These are phyloP conservation scores for Rallus crepitans DNA, from an alignment of 2,797 vertebrate species.

Conservation along the genomic window DNA sequence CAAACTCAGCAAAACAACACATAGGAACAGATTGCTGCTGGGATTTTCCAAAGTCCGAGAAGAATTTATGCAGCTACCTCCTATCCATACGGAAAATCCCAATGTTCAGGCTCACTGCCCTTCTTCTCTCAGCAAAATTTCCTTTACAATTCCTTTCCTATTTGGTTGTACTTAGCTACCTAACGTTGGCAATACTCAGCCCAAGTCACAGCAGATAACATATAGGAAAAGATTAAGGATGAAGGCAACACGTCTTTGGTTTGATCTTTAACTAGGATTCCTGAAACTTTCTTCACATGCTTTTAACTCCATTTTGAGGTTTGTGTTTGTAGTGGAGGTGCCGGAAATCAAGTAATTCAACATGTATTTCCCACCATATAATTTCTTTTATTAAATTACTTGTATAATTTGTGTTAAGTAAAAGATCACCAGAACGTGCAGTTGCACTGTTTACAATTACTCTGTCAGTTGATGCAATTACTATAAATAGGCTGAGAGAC, in stretches of 20 bases:
- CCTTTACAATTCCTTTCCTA: background rate
- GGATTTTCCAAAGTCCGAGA: background rate
- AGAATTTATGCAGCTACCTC: background rate
- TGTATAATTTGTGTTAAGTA: slow-evolving; percentile 69
- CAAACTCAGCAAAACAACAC: background rate
- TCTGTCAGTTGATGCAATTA: slow-evolving; percentile 75
- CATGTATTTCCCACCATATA: slow-evolving; percentile 69
- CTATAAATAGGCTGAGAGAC: slow-evolving; percentile 76
- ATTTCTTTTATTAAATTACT: slow-evolving; percentile 74
- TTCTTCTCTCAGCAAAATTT: background rate
- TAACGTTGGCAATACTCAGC: background rate
- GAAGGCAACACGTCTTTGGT: background rate
- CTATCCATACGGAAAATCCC: background rate
- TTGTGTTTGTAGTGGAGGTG: background rate
- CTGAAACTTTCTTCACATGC: slow-evolving; percentile 13
- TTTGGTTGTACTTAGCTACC: background rate
- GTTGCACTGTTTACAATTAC: slow-evolving; percentile 76
- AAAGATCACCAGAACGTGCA: slow-evolving; percentile 71
- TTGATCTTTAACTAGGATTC: slow-evolving; percentile 26
- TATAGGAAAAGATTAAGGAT: background rate
- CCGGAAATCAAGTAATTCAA: slow-evolving; percentile 61
- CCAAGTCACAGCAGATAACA: background rate
- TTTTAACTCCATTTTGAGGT: slow-evolving; percentile 51
- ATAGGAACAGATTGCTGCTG: background rate
- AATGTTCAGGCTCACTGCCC: background rate